Evolutionary conservation across 2,888 invertebrate genomes (phyloP).

Genomic region (Deilephila elpenor): DNA sequence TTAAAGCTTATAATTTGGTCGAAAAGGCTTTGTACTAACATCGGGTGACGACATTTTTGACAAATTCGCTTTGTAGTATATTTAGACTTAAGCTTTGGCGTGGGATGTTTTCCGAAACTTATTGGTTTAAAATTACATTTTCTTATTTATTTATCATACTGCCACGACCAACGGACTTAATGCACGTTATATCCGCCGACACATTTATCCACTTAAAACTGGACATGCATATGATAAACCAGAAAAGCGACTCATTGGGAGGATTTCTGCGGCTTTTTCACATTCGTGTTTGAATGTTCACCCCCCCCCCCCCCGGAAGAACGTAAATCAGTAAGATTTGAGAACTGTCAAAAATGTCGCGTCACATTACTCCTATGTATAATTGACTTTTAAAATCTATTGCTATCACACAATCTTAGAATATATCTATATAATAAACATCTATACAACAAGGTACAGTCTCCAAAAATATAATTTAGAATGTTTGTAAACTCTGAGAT

Average conservation of each 20-base stretch:
- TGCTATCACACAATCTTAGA: constrained; percentile 67
- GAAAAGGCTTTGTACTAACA: constrained; percentile 40
- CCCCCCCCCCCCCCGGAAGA: not conserved
- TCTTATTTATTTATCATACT: too few relatives aligned
- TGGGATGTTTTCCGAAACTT: not conserved
- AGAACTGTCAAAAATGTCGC: not conserved
- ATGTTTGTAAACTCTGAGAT: constrained; percentile 75
- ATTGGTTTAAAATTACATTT: too few relatives aligned
- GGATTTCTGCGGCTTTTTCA: too few relatives aligned
- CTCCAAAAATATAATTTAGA: constrained; percentile 64
- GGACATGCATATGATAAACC: too few relatives aligned
- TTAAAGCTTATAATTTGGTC: constrained; percentile 80
- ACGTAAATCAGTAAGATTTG: not conserved
- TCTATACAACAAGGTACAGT: constrained; percentile 58
- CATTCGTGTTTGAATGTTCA: not conserved
- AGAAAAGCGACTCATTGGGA: too few relatives aligned
- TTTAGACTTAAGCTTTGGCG: not conserved
- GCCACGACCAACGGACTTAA: too few relatives aligned
- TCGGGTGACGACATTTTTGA: constrained; percentile 4
- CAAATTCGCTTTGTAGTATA: not conserved
- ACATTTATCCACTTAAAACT: too few relatives aligned
- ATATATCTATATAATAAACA: constrained; percentile 53
- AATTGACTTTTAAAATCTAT: constrained; percentile 58
- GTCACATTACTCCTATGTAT: not conserved
- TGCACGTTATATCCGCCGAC: too few relatives aligned